A percentile compares a stretch with the other conserved stretches of the same genome.
Evolutionary conservation across 1,140 invertebrate genomes (phyloP).

Genomic region (Micrasema minimum): DNA sequence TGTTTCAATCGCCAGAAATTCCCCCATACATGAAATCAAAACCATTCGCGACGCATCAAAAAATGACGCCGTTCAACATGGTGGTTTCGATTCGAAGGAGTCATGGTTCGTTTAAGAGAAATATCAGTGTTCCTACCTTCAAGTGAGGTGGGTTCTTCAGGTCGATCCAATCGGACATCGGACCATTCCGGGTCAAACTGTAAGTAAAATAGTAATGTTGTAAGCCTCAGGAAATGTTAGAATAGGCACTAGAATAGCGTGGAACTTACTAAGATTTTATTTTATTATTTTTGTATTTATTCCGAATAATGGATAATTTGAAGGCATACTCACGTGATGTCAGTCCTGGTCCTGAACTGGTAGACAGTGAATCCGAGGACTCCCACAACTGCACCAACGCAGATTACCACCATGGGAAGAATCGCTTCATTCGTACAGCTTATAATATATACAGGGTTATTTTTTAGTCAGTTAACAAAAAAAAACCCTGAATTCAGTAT

Average conservation of each 20-base stretch:
- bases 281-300: too few relatives aligned
- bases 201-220: neutral
- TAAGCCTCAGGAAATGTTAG: too few relatives aligned
- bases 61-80: too few relatives aligned
- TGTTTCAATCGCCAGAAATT: too few relatives aligned
- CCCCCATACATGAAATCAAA: neutral
- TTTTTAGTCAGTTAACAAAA: too few relatives aligned
- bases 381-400: constrained; percentile 39
- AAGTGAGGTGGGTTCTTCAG: constrained; percentile 60
- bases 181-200: constrained; percentile 7
- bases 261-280: too few relatives aligned
- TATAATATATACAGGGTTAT: too few relatives aligned
- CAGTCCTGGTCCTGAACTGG: constrained; percentile 57
- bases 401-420: constrained; percentile 56
- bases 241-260: too few relatives aligned
- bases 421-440: too few relatives aligned
- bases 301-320: too few relatives aligned
- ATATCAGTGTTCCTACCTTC: constrained; percentile 61
- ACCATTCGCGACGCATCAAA: neutral
- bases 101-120: neutral
- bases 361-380: constrained; percentile 53
- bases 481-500: too few relatives aligned
- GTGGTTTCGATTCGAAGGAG: too few relatives aligned
- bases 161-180: constrained; percentile 57
- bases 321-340: constrained; percentile 62